Evolutionary conservation across 2,888 invertebrate species (phyloP).

Genomic region (Cephonodes hylas): DNA sequence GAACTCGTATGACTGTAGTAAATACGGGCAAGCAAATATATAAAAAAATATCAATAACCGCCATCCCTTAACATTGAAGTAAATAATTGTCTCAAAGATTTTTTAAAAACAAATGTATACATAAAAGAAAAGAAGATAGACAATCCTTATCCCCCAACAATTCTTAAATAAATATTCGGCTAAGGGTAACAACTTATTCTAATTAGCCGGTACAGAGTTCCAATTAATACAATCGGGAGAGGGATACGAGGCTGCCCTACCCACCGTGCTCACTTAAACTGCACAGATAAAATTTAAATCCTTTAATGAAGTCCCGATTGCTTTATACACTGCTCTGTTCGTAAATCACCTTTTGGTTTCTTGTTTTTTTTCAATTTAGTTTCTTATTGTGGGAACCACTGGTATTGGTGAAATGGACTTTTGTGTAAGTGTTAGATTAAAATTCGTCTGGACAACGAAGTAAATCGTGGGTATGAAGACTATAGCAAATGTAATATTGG

Average conservation of each 20-base stretch:
- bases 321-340: conserved; percentile 60
- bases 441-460: too few relatives aligned
- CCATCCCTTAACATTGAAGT: too few relatives aligned
- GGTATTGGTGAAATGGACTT: too few relatives aligned
- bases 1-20: too few relatives aligned
- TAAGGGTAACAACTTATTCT: conserved; percentile 55
- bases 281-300: conserved; percentile 70
- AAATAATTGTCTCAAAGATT: too few relatives aligned
- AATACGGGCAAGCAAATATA: too few relatives aligned
- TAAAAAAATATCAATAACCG: too few relatives aligned
- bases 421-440: too few relatives aligned
- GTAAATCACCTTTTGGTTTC: conserved; percentile 47
- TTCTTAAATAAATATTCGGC: conserved; percentile 48
- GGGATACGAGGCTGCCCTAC: conserved; percentile 45
- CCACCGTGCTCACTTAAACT: conserved; percentile 65
- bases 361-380: conserved; percentile 1
- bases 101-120: too few relatives aligned
- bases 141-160: conserved; percentile 42
- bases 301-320: conserved; percentile 69
- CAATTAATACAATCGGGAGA: conserved; percentile 69
- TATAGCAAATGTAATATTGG: too few relatives aligned
- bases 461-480: too few relatives aligned
- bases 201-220: conserved; percentile 68
- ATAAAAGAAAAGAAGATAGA: background rate
- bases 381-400: too few relatives aligned